Conservation (phyloP, 2,113 vertebrate species). For the Stegostoma tigrinum region DNA sequence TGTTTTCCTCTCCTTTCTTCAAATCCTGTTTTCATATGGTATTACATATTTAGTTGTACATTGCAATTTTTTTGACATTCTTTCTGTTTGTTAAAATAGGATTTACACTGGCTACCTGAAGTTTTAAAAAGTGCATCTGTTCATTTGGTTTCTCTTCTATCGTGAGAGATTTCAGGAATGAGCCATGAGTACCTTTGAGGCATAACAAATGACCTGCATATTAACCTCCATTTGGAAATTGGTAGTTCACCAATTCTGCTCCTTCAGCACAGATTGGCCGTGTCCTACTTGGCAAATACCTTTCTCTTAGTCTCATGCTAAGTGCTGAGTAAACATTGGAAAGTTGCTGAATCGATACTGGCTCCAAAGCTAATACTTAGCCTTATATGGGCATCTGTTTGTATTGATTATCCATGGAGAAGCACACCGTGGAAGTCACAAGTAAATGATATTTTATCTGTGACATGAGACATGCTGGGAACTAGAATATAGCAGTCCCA, state of each 20-base stretch:
- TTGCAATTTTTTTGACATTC: background rate
- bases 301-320: background rate
- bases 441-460: background rate
- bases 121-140: background rate
- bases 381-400: constrained; percentile 10
- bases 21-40: background rate
- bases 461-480: background rate
- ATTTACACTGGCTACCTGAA: background rate
- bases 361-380: background rate
- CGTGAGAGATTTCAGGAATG: background rate
- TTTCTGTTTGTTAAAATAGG: background rate
- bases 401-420: background rate
- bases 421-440: background rate
- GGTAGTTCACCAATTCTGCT: background rate
- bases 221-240: background rate
- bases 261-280: background rate
- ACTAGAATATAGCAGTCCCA: background rate
- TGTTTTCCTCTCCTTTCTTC: background rate
- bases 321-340: constrained; percentile 9
- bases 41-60: background rate
- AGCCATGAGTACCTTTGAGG: background rate
- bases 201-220: background rate
- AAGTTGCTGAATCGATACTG: background rate
- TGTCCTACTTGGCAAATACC: constrained; percentile 2
- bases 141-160: background rate